These are phyloP conservation scores for Toxotes lorentzi DNA, from an alignment of 2,797 vertebrate species.

Conservation along the genomic window DNA sequence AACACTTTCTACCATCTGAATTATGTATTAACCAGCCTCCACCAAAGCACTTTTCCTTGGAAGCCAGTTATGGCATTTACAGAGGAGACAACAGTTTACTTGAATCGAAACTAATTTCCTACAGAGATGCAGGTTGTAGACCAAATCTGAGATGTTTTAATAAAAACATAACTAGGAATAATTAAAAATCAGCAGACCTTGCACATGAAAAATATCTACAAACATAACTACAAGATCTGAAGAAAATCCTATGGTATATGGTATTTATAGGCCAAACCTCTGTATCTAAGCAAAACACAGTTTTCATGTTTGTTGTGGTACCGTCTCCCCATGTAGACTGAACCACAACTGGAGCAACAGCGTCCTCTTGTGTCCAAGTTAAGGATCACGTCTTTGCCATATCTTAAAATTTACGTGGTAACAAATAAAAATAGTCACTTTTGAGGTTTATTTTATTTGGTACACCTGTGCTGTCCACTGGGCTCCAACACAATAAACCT, in stretches of 20 bases:
- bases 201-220: neutral
- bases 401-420: neutral
- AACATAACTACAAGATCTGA: no score
- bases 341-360: slow-evolving; percentile 4
- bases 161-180: neutral
- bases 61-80: slow-evolving; percentile 18
- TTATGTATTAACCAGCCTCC: slow-evolving; percentile 44
- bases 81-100: slow-evolving; percentile 2
- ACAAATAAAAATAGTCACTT: neutral
- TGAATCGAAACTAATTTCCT: neutral
- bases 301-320: neutral
- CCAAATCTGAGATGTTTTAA: neutral
- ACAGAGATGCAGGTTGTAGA: neutral
- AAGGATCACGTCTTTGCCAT: slow-evolving; percentile 16
- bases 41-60: neutral
- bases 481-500: no score
- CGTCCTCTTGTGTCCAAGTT: slow-evolving; percentile 55
- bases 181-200: neutral
- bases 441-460: neutral
- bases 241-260: neutral
- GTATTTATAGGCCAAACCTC: neutral
- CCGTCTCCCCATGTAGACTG: neutral
- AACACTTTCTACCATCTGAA: slow-evolving; percentile 47
- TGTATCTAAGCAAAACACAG: neutral
- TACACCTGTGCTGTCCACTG: neutral